Evolutionary conservation across 1,140 invertebrate genomes (phyloP), one percentile per base, ranked within the genome.

Genomic region (Bombus fervidus): DNA sequence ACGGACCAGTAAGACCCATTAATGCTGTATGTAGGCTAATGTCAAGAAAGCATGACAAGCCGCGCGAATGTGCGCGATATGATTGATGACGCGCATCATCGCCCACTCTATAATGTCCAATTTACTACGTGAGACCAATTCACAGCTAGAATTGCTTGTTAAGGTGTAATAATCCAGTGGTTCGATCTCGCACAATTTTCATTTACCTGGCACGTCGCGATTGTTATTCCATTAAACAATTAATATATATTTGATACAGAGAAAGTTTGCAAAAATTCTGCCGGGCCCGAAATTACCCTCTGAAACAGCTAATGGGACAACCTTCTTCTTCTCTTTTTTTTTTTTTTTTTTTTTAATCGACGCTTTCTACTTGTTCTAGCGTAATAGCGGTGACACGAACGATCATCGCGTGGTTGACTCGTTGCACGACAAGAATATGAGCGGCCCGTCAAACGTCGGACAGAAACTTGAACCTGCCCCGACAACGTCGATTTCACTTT

Each of bases 51-150:
- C 90, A 90, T 91, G 90, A 92, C 89, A 90, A 87, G 6, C 76
- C 59, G 39, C 62, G 88, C 76, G 80, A 90, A 88, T 85, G 86
- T 62, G 81, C 73, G 71, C 81, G 78, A 86, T 83, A 79, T 94
- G 93, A 94, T 94, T 92, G 91, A 94, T 93, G 93, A 91, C 82
- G 86, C 82, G 83, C 84, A 85, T 91, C 89, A 83, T 93, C 91
- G 90, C 88, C 88, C 90, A 89, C 81, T 89, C 76, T 80, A 53
- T 80, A 82, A 82, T 28, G 81, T 85, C 64, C 77, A 79, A 88
- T 90, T 82, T 81, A 88, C 83, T 41, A 82, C 59, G 86, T 43
- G 71, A 76, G 53, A 73, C 88, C 83, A 69, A 86, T 88, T 83
- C 84, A 47, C 87, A 34, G 28, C 31, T 68, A 41, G 59, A 82